Evolutionary conservation across 2,888 invertebrate genomes (phyloP), one percentile per base, ranked within the genome.

Genomic region (Spicauda simplicius): DNA sequence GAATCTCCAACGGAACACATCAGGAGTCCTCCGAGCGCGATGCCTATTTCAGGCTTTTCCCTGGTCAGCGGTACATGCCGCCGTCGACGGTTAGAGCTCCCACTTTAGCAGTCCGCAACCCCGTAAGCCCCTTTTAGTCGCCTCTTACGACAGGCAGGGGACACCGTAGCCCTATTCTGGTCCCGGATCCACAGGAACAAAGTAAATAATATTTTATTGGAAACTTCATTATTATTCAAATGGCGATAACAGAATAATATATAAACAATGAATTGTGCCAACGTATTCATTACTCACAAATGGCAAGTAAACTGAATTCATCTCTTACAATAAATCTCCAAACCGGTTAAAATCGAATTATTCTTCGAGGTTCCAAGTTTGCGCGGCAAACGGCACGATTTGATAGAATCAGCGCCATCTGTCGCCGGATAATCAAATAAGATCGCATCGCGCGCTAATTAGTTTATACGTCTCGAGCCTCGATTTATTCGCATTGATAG

Each of bases 371-470:
- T 78, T 76, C 74, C 84, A 85, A 85, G 82, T 83, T 80, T 75
- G 75, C 76, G 77, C 76, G 77, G 79, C 76, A 84, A 90, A 79
- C 78, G 76, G 73, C 77, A 81, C 81, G 80, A 80, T 77, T 78
- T 78, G 80, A 90, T 91, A 81, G 76, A 87, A 89, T 91, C 85
- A 87, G 73, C 79, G 85, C 82, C 90, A 90, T 91, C 90, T 89
- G 90, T 79, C 81, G 82, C 69, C 71, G 71, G 56, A 83, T 88
- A 89, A 91, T 90, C 88, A 85, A 91, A 92, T 91, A 86, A 90
- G 87, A 88, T 87, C 83, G 85, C 80, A 84, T 83, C 84, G 80
- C 81, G 75, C 75, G 69, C 75, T 87, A 91, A 91, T 91, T 90
- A 82, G 86, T 86, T 91, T 91, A 89, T 69, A 70, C 75, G 80